Conservation (phyloP, 2,888 invertebrate species). For the Amphipyra berbera region DNA sequence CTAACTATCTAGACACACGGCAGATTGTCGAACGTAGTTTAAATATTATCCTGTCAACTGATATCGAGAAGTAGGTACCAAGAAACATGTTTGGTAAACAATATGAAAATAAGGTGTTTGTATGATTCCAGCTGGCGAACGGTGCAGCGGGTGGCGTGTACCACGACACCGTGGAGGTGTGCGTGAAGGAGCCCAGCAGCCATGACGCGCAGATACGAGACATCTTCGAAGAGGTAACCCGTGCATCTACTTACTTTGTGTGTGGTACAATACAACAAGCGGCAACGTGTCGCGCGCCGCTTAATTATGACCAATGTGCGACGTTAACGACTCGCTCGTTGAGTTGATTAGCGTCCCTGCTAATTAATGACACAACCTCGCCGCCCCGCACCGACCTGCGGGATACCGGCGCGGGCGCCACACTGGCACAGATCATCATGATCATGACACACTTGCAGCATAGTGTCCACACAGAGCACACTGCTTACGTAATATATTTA, state of each 20-base stretch:
- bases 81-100: neutral
- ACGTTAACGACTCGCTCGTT: constrained; percentile 53
- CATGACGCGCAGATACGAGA: constrained; percentile 65
- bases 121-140: constrained; percentile 61
- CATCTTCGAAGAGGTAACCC: constrained; percentile 75
- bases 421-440: constrained; percentile 4
- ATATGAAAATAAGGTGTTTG: neutral
- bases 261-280: neutral
- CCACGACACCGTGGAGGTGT: constrained; percentile 67
- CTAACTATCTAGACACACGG: too few relatives aligned
- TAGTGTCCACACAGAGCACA: constrained; percentile 6
- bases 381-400: too few relatives aligned
- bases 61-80: too few relatives aligned
- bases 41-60: too few relatives aligned
- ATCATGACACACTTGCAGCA: constrained; percentile 30
- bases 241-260: neutral
- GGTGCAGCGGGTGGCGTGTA: constrained; percentile 63
- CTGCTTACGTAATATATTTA: constrained; percentile 28
- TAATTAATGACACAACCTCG: constrained; percentile 28
- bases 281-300: constrained; percentile 3
- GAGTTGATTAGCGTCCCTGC: constrained; percentile 48
- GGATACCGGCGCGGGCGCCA: neutral
- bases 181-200: constrained; percentile 24
- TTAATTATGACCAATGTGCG: constrained; percentile 47
- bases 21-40: too few relatives aligned